phyloP scores from a whole-genome alignment of 2,113 vertebrate genomes.

The Pelecanus crispus region DNA sequence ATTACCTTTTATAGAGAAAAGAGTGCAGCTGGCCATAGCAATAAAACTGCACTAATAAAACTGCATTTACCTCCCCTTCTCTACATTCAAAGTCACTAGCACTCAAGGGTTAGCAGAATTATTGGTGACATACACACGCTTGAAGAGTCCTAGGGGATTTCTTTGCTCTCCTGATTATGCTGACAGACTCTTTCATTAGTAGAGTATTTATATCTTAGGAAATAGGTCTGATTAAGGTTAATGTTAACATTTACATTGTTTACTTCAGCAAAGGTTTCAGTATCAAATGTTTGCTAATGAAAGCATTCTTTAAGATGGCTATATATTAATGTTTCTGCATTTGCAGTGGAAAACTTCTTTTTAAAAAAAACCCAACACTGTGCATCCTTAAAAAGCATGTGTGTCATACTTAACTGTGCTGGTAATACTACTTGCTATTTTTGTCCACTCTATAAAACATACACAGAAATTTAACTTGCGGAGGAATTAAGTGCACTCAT shows the following conservation, averaged over 20 bases:
- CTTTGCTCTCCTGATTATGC: slow-evolving; percentile 72
- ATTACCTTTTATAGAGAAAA: slow-evolving; percentile 99
- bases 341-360: neutral
- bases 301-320: neutral
- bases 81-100: slow-evolving; percentile 61
- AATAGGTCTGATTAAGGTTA: slow-evolving; percentile 41
- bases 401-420: neutral
- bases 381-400: neutral
- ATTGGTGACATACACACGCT: slow-evolving; percentile 77
- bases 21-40: slow-evolving; percentile 95
- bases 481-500: neutral
- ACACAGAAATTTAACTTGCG: neutral
- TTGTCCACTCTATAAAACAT: neutral
- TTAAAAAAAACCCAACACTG: neutral
- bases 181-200: slow-evolving; percentile 55
- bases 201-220: slow-evolving; percentile 44
- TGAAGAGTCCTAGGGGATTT: slow-evolving; percentile 76
- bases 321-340: neutral
- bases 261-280: neutral
- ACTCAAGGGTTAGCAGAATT: slow-evolving; percentile 76
- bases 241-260: slow-evolving; percentile 44
- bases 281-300: neutral
- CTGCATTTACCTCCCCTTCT: slow-evolving; percentile 67
- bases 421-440: neutral
- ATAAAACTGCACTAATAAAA: slow-evolving; percentile 88